Percentiles rank a stretch among this genome's conserved stretches.
phyloP scores from a whole-genome alignment of 2,888 invertebrate species.

The Heliconius ismenius region DNA sequence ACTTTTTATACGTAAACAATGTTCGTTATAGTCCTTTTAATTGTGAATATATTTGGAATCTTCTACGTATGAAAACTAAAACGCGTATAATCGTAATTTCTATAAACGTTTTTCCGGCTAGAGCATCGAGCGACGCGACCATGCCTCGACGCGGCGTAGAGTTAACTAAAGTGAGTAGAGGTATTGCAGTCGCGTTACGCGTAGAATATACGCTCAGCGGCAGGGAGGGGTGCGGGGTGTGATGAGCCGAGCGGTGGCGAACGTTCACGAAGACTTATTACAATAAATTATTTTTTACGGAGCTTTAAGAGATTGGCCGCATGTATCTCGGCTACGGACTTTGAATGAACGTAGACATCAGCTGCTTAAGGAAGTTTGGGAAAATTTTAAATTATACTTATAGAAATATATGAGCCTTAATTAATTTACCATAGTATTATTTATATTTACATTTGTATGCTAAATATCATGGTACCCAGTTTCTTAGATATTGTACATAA shows the following conservation, averaged over 20 bases:
- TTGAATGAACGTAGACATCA: constrained; percentile 68
- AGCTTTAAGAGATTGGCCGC: constrained; percentile 73
- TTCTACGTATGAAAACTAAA: constrained; percentile 51
- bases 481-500: neutral
- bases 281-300: constrained; percentile 79
- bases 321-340: constrained; percentile 65
- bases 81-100: constrained; percentile 73
- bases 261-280: constrained; percentile 79
- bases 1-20: constrained; percentile 23
- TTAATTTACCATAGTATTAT: neutral
- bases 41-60: neutral
- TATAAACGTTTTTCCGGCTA: constrained; percentile 68
- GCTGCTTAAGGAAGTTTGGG: constrained; percentile 50
- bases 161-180: constrained; percentile 73
- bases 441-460: neutral
- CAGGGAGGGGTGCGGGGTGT: constrained; percentile 64
- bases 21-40: neutral
- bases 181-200: constrained; percentile 75
- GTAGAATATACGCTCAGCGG: constrained; percentile 70
- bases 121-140: constrained; percentile 76
- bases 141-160: constrained; percentile 74
- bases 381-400: neutral
- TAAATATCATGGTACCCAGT: neutral
- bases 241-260: constrained; percentile 79
- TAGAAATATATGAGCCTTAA: neutral